Evolutionary conservation across 1,140 invertebrate species (phyloP), one percentile per base, ranked within the genome.

Genomic region (Drosophila pseudoananassae): DNA sequence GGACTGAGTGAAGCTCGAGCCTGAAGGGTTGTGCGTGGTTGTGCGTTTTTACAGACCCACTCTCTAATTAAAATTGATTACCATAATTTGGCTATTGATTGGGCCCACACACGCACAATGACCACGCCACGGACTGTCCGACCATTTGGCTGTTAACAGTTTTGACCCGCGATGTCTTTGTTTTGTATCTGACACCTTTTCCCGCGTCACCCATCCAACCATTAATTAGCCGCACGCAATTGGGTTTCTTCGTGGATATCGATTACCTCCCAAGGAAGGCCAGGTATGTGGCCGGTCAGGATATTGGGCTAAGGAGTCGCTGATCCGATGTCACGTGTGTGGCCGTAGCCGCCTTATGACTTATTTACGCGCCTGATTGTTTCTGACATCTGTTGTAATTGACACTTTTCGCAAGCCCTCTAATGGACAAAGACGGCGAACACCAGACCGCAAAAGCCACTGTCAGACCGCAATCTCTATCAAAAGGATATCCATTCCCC

Each of bases 11-110:
- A 46, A 69, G 66, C 45, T 31, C 9, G 2, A 46, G 64, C 66
- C 66, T 29, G 64, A 69, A 69, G 66, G 66, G 50, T 56, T 56
- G 50, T 14, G 9, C n/a, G 9, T 14, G 38, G 25, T 20, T 3
- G 23, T 50, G 40, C 23, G 47, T 53, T 53, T 27, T 53, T 53
- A 43, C 23, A 17, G 40, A 15, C 4, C 15, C 17, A 7, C 66
- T 49, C 76, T 72, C 84, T 87, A 87, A 87, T 87, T 87, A 88
- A 88, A 87, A 87, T 87, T 87, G 83, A 87, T 87, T 87, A 88
- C 78, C 70, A 83, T 88, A 87, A 83, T 87, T 88, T 70, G 51
- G 60, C 40, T 88, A 87, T 87, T 88, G 83, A 87, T 87, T 76
- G 78, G 56, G 50, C 52, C 23, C 29, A 23, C 52, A 56, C 83